Evolutionary conservation across 35 echinoderm and acorn worm species (phyloP).

Genomic region (Apostichopus parvimensis): DNA sequence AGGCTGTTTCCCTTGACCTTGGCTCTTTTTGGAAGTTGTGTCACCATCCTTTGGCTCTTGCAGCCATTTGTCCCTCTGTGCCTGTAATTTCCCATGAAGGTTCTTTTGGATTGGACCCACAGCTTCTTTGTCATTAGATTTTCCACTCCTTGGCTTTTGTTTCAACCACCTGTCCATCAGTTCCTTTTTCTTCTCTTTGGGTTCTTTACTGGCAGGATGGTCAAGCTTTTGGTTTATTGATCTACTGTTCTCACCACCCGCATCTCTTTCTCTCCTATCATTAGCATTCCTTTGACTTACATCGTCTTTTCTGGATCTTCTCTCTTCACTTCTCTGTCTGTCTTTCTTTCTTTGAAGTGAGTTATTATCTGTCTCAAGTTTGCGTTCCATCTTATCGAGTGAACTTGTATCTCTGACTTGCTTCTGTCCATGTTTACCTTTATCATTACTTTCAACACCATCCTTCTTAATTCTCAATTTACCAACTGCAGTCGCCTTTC

Average conservation of each 20-base stretch:
- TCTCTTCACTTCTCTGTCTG: constrained; percentile 13
- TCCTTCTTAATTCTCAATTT: neutral
- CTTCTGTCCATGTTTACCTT: neutral
- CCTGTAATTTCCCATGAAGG: constrained; percentile 21
- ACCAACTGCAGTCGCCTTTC: neutral
- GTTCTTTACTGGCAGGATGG: neutral
- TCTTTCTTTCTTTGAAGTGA: neutral
- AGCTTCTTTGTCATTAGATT: neutral
- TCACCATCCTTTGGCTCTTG: constrained; percentile 41
- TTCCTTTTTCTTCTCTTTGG: constrained; percentile 41
- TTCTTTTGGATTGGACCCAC: neutral
- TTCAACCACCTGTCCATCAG: constrained; percentile 47
- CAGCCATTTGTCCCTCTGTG: constrained; percentile 11
- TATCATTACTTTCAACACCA: neutral
- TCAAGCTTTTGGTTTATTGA: neutral
- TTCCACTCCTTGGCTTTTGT: constrained; percentile 27
- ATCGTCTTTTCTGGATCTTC: constrained; percentile 26
- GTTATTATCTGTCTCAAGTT: neutral
- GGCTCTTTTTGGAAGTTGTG: neutral
- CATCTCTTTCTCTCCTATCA: constrained; percentile 10
- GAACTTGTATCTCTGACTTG: neutral
- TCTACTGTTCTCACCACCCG: neutral
- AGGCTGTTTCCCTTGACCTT: constrained; percentile 55
- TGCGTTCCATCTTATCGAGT: neutral
- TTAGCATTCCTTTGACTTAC: neutral